Percentiles rank a stretch among this genome's conserved stretches.
Evolutionary conservation across 2,888 invertebrate genomes (phyloP).

Genomic region (Ypsolopha sequella): DNA sequence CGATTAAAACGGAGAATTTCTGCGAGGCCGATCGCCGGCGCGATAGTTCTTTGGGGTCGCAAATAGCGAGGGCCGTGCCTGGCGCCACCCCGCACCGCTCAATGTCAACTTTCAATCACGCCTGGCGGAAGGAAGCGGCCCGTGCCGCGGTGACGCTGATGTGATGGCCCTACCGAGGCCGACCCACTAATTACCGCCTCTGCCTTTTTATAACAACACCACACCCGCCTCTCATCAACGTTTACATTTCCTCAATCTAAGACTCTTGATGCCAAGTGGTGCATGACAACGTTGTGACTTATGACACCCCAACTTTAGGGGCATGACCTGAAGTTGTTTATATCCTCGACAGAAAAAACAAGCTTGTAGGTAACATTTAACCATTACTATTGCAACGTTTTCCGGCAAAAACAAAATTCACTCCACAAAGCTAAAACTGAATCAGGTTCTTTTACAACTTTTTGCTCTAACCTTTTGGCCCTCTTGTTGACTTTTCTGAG

Average conservation of each 20-base stretch:
- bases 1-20: slow-evolving; percentile 58
- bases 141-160: slow-evolving; percentile 26
- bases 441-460: slow-evolving; percentile 30
- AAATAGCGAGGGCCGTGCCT: slow-evolving; percentile 61
- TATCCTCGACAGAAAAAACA: not conserved
- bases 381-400: not conserved
- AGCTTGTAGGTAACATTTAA: not conserved
- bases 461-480: slow-evolving; percentile 43
- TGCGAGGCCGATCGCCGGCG: slow-evolving; percentile 60
- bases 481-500: slow-evolving; percentile 54
- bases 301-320: slow-evolving; percentile 18
- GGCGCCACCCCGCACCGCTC: slow-evolving; percentile 58
- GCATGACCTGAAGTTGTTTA: not conserved
- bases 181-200: slow-evolving; percentile 24
- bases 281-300: slow-evolving; percentile 23
- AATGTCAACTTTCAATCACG: slow-evolving; percentile 67
- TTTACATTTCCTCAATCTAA: slow-evolving; percentile 48
- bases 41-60: slow-evolving; percentile 65
- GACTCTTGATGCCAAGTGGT: slow-evolving; percentile 33
- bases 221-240: slow-evolving; percentile 1
- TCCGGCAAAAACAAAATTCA: slow-evolving; percentile 18
- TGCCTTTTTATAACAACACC: slow-evolving; percentile 20
- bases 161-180: slow-evolving; percentile 36
- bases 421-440: slow-evolving; percentile 13
- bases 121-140: slow-evolving; percentile 55